A percentile compares a stretch with the other conserved stretches of the same genome.
Conservation (phyloP, 2,113 vertebrate genomes). For the Megaleporinus macrocephalus region DNA sequence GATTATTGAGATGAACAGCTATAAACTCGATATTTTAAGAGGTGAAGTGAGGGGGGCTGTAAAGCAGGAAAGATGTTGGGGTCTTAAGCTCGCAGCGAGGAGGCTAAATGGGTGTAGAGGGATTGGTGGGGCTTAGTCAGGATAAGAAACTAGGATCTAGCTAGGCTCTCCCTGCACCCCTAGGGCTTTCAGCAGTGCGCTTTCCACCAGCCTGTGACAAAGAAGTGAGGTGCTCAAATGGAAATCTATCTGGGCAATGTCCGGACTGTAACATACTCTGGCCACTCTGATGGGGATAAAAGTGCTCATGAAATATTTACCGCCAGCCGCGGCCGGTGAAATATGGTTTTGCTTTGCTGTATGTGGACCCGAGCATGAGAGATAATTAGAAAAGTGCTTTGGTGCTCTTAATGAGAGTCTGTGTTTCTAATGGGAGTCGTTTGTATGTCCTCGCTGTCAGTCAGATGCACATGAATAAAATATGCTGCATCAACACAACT, state of each 20-base stretch:
- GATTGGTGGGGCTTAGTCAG: slow-evolving; percentile 75
- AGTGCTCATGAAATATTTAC: slow-evolving; percentile 52
- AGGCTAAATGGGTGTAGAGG: slow-evolving; percentile 76
- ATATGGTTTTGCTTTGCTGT: neutral
- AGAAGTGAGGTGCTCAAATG: slow-evolving; percentile 50
- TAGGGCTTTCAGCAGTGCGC: slow-evolving; percentile 62
- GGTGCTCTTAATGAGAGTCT: neutral
- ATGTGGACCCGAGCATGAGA: slow-evolving; percentile 27
- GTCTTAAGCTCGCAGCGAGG: slow-evolving; percentile 63
- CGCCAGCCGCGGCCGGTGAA: slow-evolving; percentile 17
- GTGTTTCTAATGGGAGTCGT: slow-evolving; percentile 22
- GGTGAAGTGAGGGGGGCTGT: slow-evolving; percentile 66
- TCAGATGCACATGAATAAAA: neutral
- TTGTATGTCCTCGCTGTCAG: slow-evolving; percentile 16
- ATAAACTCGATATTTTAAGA: slow-evolving; percentile 74
- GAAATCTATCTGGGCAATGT: slow-evolving; percentile 56
- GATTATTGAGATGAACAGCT: slow-evolving; percentile 79
- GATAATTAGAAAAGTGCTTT: slow-evolving; percentile 53
- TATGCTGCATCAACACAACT: neutral
- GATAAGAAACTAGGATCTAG: slow-evolving; percentile 73
- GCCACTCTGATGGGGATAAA: slow-evolving; percentile 52
- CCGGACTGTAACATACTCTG: slow-evolving; percentile 49
- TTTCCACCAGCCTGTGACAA: slow-evolving; percentile 56
- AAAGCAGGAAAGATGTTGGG: slow-evolving; percentile 64
- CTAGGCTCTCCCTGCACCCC: slow-evolving; percentile 64